Evolutionary conservation across 2,888 invertebrate genomes (phyloP), one percentile per base, ranked within the genome.

Genomic region (Brachylomia viminalis): DNA sequence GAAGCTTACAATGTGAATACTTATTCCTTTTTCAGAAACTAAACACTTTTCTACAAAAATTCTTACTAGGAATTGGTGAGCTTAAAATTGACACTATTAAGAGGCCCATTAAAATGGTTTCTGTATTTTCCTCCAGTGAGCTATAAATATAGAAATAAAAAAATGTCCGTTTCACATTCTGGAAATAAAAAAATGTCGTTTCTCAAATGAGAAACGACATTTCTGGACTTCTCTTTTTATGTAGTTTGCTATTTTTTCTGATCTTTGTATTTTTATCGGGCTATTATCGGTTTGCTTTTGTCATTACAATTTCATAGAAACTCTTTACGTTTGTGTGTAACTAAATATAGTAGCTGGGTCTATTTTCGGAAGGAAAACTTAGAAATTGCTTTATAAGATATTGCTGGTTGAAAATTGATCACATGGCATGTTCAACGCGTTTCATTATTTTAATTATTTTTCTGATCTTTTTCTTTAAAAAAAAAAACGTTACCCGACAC

Each of bases 261-360:
- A 45, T 52, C 27, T 45, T 15, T 20, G n/a, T 59, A 64, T 49
- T 66, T 66, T 49, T 33, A 47, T 13, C n/a, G 8, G 4, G 3
- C 4, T n/a, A 23, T 42, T 47, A 65, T 61, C 1, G 13, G 45
- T 20, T 77, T 27, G 11, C 13, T 52, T 65, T 27, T 52, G 33
- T 45, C 45, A 47, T 23, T 27, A 47, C 4, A n/a, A n/a, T 47
- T 82, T 30, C 38, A 54, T 27, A 47, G 42, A 61, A 49, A 59
- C 4, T 54, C 11, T 61, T 61, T n/a, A 6, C 11, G 0, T 58
- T 42, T 42, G 0, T 23, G 20, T 2, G 1, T 47, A 42, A 13
- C n/a, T 33, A 0, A 13, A 49, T 30, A 27, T 66, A 52, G 38
- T 17, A 66, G 1, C 20, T 20, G 38, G 15, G 13, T 61, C 23